A percentile compares a stretch with the other conserved stretches of the same genome.
Conservation (phyloP, 2,888 invertebrate species). For the Drosophila nr. perissopoda region DNA sequence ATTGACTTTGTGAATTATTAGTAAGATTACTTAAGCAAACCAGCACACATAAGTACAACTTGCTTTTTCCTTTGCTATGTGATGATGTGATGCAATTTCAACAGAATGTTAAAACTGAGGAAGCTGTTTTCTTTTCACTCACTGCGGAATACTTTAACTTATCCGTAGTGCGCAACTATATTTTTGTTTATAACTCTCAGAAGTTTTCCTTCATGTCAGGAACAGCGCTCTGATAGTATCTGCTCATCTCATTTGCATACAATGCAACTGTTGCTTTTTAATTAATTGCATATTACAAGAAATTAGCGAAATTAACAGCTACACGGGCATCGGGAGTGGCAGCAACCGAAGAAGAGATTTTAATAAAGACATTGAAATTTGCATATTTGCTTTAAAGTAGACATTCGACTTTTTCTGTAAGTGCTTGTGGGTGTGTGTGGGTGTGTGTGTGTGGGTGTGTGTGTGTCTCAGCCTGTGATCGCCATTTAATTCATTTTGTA, state of each 20-base stretch:
- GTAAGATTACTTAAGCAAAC: background rate
- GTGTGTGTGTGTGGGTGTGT: background rate
- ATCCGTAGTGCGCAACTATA: background rate
- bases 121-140: background rate
- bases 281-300: slow-evolving; percentile 50
- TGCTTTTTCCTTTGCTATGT: background rate
- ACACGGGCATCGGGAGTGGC: background rate
- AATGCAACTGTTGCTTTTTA: slow-evolving; percentile 60
- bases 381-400: slow-evolving; percentile 40
- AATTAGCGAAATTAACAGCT: slow-evolving; percentile 54
- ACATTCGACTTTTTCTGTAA: slow-evolving; percentile 3
- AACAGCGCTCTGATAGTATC: too few relatives aligned
- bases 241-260: slow-evolving; percentile 16
- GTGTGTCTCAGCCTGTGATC: slow-evolving; percentile 1
- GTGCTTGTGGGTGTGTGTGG: background rate
- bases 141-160: background rate
- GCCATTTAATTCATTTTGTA: slow-evolving; percentile 56
- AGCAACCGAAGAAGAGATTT: background rate
- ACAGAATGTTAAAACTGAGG: background rate
- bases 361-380: slow-evolving; percentile 26
- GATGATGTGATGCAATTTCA: too few relatives aligned
- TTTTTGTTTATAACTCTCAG: background rate
- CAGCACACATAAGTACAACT: background rate
- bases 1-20: background rate
- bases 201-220: background rate